Evolutionary conservation across 2,888 invertebrate species (phyloP).

Genomic region (Eledona agricola): DNA sequence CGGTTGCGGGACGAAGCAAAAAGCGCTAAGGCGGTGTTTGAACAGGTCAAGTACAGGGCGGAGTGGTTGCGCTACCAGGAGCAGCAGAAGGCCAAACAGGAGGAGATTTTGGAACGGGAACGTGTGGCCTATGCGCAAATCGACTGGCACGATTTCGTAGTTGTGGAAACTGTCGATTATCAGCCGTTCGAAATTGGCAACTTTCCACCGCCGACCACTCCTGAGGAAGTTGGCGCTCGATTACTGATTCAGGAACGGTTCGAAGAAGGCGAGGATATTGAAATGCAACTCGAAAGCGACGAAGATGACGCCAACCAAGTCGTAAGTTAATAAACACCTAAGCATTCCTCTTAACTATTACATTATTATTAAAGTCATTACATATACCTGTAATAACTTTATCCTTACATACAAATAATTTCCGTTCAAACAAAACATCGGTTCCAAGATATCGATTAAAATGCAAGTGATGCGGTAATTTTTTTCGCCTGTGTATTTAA

Average conservation of each 20-base stretch:
- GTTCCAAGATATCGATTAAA: too few species aligned
- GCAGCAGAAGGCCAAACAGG: conserved; percentile 89
- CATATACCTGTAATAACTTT: too few species aligned
- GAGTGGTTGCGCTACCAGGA: conserved; percentile 98
- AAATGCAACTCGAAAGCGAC: conserved; percentile 91
- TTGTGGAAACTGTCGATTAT: conserved; percentile 99
- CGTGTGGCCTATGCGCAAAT: conserved; percentile 96
- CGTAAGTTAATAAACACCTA: too few species aligned
- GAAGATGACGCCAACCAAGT: conserved; percentile 65
- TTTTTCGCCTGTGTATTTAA: conserved; percentile 48
- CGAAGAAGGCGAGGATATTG: conserved; percentile 83
- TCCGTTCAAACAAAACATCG: too few species aligned
- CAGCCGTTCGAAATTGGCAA: conserved; percentile 95
- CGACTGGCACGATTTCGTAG: conserved; percentile 99
- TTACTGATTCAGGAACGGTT: conserved; percentile 88
- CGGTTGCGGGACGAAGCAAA: conserved; percentile 82
- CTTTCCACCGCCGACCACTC: conserved; percentile 97
- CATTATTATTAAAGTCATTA: too few species aligned
- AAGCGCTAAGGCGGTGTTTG: conserved; percentile 74
- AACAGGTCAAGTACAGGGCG: conserved; percentile 92
- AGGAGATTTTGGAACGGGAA: conserved; percentile 94
- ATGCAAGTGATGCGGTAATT: too few species aligned
- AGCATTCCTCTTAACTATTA: too few species aligned
- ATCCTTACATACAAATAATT: too few species aligned
- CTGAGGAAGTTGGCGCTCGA: conserved; percentile 95